Evolutionary conservation across 2,797 vertebrate genomes (phyloP), one percentile per base, ranked within the genome.

Genomic region (Tachyglossus aculeatus): DNA sequence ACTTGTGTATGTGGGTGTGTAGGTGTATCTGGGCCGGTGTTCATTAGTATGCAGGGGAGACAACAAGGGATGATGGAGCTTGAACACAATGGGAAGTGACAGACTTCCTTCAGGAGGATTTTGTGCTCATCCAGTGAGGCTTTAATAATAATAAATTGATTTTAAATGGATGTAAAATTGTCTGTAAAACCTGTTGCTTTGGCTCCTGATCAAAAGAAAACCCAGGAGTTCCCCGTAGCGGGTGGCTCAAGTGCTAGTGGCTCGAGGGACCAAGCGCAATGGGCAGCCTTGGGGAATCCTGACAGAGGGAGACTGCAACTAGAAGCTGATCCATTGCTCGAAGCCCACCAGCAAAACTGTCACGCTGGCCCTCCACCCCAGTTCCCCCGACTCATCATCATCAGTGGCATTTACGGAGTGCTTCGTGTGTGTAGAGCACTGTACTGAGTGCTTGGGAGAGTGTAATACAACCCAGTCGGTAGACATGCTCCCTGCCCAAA

Each of bases 61-160:
- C 2, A 2, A n/a, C 12, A 48, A 38, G n/a, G 62, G 14, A 65
- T 67, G 54, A 69, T 51, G 60, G 36, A 41, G 29, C 24, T 24
- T 5, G n/a, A 66, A 14, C 62, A 65, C 7, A 45, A 29, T 71
- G 73, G 16, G 57, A 69, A 77, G 7, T n/a, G 40, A 83, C 39
- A 84, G 39, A 9, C 12, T 66, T 85, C 54, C 39, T 18, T 55
- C 41, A 67, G 48, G 38, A 83, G 43, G 38, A 29, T 45, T 55
- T 57, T 72, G 29, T 38, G 53, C 43, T 57, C 53, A 51, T 16
- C 11, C 43, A 41, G 14, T n/a, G 48, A 76, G 9, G 51, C 18
- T 71, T 52, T 63, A 45, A 33, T 72, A 50, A 54, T 47, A 69
- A 61, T 71, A 39, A 50, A n/a, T 53, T 57, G 50, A 69, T 71